These are phyloP conservation scores for Gryon sp. DNA, from an alignment of 1,140 invertebrate species.

Conservation along the genomic window DNA sequence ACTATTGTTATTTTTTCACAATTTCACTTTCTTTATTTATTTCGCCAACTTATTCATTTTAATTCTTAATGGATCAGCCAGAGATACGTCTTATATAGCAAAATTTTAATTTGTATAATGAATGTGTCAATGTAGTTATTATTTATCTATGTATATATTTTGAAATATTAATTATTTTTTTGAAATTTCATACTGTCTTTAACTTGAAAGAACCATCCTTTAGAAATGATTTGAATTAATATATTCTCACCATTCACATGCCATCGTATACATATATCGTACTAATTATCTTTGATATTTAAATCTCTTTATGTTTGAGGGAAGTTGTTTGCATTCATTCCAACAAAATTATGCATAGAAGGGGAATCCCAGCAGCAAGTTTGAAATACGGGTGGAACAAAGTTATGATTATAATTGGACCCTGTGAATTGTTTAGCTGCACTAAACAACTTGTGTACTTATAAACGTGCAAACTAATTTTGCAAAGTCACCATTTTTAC, in stretches of 20 bases:
- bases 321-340: constrained; percentile 47
- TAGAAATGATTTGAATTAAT: no score
- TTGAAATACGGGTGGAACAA: constrained; percentile 38
- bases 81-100: no score
- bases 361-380: constrained; percentile 31
- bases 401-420: constrained; percentile 52
- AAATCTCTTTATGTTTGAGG: constrained; percentile 28
- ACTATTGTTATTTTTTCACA: not conserved
- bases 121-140: no score
- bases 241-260: constrained; percentile 12
- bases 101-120: no score
- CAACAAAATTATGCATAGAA: constrained; percentile 39
- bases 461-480: constrained; percentile 16
- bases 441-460: not conserved
- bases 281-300: constrained; percentile 56
- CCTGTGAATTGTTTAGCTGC: constrained; percentile 21
- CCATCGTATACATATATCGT: constrained; percentile 10
- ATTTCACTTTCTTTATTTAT: no score
- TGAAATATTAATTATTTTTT: no score
- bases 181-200: no score
- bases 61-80: no score
- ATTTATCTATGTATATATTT: no score
- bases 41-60: no score
- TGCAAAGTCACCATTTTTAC: not conserved
- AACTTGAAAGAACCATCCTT: no score